phyloP scores from a whole-genome alignment of 1,140 invertebrate genomes.

The Reticulitermes speratus region DNA sequence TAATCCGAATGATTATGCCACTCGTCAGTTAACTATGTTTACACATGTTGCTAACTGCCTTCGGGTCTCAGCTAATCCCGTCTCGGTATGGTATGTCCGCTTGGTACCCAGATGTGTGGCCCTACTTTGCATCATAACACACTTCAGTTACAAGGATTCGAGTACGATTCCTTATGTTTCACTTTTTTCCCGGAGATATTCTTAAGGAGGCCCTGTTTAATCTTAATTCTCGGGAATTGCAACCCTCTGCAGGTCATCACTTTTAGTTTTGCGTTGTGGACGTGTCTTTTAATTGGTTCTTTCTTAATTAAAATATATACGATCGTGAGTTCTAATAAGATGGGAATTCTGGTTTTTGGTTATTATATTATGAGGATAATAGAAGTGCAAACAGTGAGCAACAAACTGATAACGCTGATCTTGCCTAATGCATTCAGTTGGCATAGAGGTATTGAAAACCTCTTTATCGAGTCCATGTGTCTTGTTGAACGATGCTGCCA shows the following conservation, averaged over 20 bases:
- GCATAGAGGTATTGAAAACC: too few species aligned
- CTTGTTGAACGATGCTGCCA: too few species aligned
- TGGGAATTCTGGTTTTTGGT: background rate
- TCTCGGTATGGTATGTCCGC: background rate
- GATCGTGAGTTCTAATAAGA: background rate
- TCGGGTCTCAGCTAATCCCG: background rate
- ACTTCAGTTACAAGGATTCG: background rate
- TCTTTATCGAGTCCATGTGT: too few species aligned
- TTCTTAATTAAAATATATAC: background rate
- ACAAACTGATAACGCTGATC: background rate
- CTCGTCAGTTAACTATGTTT: background rate
- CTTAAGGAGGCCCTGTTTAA: background rate
- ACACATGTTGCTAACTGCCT: background rate
- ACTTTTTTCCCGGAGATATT: background rate
- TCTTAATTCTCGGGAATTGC: background rate
- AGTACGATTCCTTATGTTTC: background rate
- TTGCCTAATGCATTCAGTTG: too few species aligned
- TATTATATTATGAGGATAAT: background rate
- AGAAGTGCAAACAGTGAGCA: background rate
- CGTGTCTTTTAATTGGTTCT: background rate
- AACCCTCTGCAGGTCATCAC: background rate
- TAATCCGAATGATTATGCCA: background rate
- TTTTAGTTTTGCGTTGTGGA: background rate
- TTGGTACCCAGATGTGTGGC: background rate
- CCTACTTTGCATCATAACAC: background rate